Conservation (phyloP, 2,113 vertebrate genomes). For the Mola mola region DNA sequence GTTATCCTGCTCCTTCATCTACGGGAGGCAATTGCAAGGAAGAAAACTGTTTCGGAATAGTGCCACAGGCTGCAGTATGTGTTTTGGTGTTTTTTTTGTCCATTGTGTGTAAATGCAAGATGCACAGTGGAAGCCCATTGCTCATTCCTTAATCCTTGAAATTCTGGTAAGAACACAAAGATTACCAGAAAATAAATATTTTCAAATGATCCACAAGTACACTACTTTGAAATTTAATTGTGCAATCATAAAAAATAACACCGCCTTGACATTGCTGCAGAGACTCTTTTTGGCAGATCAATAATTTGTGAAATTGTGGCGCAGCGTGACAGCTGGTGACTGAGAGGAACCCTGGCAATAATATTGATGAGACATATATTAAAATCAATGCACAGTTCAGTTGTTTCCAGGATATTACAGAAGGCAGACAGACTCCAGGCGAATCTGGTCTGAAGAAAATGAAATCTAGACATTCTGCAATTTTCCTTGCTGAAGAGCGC, state of each 20-base stretch:
- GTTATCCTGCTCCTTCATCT: constrained; percentile 26
- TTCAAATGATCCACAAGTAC: no score
- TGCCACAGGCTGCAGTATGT: not conserved
- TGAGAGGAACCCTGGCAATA: no score
- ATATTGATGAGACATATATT: no score
- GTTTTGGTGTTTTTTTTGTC: not conserved
- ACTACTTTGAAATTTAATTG: no score
- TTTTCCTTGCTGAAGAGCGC: constrained; percentile 1
- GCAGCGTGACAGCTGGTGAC: not conserved
- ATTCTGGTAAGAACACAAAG: no score
- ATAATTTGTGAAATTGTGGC: not conserved
- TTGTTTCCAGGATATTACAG: not conserved
- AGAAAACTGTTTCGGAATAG: constrained; percentile 23
- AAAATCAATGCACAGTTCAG: no score
- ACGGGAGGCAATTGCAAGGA: constrained; percentile 3
- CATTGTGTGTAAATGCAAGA: no score
- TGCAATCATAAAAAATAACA: no score
- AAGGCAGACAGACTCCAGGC: not conserved
- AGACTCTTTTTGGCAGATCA: not conserved
- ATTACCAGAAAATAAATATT: no score
- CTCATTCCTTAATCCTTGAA: no score
- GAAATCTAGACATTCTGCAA: constrained; percentile 8
- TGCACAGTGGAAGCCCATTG: no score
- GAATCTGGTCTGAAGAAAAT: constrained; percentile 10
- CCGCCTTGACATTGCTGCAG: no score